Evolutionary conservation across 30 jellyfish, hydroid and myxozoan species (phyloP).

Genomic region (Pelagia noctiluca): DNA sequence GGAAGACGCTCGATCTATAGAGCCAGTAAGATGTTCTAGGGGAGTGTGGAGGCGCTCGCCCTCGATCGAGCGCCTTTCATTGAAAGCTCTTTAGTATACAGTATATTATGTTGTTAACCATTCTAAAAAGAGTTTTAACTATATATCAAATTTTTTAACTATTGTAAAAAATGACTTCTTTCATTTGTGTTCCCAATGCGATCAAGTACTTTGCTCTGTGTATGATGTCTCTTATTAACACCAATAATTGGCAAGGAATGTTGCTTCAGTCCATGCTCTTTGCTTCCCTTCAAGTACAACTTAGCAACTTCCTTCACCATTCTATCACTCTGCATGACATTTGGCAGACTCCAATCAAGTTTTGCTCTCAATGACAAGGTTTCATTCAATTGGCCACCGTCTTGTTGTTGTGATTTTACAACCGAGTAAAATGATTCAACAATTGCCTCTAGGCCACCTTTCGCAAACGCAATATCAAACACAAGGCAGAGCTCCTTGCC

Average conservation of each 20-base stretch:
- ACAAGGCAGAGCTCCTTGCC: slow-evolving; percentile 25
- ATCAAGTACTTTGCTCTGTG: too few species aligned
- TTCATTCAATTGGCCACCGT: slow-evolving; percentile 35
- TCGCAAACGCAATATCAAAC: slow-evolving; percentile 34
- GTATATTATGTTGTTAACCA: too few species aligned
- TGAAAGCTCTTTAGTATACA: too few species aligned
- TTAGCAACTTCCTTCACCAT: slow-evolving; percentile 43
- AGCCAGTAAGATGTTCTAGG: too few species aligned
- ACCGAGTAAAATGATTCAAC: slow-evolving; percentile 32
- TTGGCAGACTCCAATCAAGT: slow-evolving; percentile 43
- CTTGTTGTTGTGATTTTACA: slow-evolving; percentile 23
- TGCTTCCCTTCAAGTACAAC: slow-evolving; percentile 28
- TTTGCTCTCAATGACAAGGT: slow-evolving; percentile 32
- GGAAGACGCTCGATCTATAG: too few species aligned
- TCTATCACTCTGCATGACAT: slow-evolving; percentile 8
- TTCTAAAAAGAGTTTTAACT: too few species aligned
- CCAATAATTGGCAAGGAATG: slow-evolving; percentile 26
- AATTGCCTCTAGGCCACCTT: slow-evolving; percentile 43
- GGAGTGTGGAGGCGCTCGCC: too few species aligned
- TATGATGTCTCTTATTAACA: too few species aligned
- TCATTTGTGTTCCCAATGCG: too few species aligned
- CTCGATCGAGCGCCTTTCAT: too few species aligned
- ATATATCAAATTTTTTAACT: too few species aligned
- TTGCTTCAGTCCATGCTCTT: not conserved
- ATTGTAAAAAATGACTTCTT: too few species aligned